phyloP scores from a whole-genome alignment of 2,888 invertebrate genomes.

The Rhamnusium bicolor region DNA sequence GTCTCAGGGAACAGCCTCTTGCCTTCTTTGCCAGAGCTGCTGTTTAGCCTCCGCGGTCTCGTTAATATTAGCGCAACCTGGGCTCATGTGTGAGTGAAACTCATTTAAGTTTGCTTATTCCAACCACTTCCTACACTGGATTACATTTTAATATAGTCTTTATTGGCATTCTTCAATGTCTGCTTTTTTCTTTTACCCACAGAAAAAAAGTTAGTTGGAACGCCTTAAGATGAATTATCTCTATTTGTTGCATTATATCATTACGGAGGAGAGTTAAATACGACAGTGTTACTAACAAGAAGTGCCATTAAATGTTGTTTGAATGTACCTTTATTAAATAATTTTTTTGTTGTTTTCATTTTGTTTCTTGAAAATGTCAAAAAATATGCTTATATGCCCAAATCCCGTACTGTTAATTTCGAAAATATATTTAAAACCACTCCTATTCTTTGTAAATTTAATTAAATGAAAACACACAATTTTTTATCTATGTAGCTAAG shows the following conservation, averaged over 20 bases:
- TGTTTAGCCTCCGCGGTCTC: slow-evolving; percentile 50
- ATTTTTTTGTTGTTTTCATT: too few species aligned
- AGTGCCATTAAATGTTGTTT: neutral
- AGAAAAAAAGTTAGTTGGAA: slow-evolving; percentile 4
- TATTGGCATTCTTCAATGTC: slow-evolving; percentile 48
- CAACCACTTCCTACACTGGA: slow-evolving; percentile 65
- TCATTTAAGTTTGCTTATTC: slow-evolving; percentile 61
- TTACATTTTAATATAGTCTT: slow-evolving; percentile 51
- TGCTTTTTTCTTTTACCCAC: slow-evolving; percentile 32
- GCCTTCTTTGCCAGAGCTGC: slow-evolving; percentile 45
- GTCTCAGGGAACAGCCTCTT: slow-evolving; percentile 52
- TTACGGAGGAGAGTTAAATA: neutral
- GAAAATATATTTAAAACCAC: too few species aligned
- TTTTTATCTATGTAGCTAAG: too few species aligned
- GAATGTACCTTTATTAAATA: neutral
- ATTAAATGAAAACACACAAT: too few species aligned
- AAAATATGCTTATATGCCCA: too few species aligned
- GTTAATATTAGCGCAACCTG: slow-evolving; percentile 10
- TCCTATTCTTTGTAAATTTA: too few species aligned
- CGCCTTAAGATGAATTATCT: neutral
- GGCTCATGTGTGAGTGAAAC: slow-evolving; percentile 57
- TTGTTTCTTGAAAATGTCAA: too few species aligned
- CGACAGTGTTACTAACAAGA: neutral
- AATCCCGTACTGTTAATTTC: too few species aligned
- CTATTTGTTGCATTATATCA: slow-evolving; percentile 9